Evolutionary conservation across 2,113 vertebrate species (phyloP), one percentile per base, ranked within the genome.

Genomic region (Cromileptes altivelis): DNA sequence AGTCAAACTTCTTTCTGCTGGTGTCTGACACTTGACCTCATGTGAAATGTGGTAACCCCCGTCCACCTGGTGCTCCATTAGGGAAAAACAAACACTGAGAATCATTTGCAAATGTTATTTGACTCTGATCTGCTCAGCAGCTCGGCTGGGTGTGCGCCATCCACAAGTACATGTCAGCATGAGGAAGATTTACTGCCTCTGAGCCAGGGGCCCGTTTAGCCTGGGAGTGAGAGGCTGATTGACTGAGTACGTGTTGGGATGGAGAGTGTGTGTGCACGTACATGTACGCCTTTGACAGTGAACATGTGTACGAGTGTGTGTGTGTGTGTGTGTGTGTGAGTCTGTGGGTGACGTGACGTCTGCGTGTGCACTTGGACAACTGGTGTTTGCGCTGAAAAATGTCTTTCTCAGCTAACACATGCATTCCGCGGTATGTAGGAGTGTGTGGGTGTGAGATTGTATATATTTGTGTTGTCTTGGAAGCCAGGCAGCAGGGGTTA

Each of bases 161-260:
- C 84, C 87, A 89, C 92, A 91, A 91, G 89, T 81, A 78, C 84
- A 73, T 81, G 90, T 93, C 91, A 90, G 70, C 82, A 70, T 88
- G 75, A 81, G 86, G 78, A 92, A 89, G 93, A 93, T 93, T 91
- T 88, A 94, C 80, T 80, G 83, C 92, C 86, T 86, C 84, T 70
- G 85, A 89, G 89, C 82, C 80, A 23, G 79, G 80, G 82, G 81
- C 78, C 82, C 6, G 4, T 86, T 88, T 60, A 84, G 81, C 83
- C 78, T 80, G 80, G 65, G 83, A 91, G 85, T 88, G 91, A 90
- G 85, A 80, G 67, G 73, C 80, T 83, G 91, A 92, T 81, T 89
- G 91, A 92, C 80, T 77, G 88, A 93, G 82, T 91, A 90, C 30
- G 88, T 94, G 92, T 81, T 84, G 75, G 80, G 75, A 81, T 61